phyloP scores from a whole-genome alignment of 2,113 vertebrate genomes.

The Acanthochromis polyacanthus region DNA sequence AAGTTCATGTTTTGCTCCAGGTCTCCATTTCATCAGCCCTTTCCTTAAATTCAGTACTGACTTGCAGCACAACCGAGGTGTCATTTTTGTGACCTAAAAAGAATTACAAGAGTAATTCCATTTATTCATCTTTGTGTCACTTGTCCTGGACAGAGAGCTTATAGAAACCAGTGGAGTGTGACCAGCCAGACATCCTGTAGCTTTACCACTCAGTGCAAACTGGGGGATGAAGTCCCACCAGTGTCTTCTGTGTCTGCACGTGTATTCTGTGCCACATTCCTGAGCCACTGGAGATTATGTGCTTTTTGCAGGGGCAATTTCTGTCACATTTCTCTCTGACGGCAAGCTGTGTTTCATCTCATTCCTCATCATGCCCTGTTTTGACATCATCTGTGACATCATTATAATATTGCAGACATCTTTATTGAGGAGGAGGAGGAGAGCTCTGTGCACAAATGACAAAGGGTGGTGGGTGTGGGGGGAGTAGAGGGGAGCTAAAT shows the following conservation, averaged over 20 bases:
- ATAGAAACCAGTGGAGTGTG: neutral
- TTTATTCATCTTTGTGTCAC: neutral
- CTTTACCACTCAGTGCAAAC: neutral
- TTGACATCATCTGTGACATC: neutral
- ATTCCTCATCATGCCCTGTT: neutral
- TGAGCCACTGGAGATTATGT: neutral
- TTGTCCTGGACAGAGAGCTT: neutral
- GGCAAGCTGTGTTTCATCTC: neutral
- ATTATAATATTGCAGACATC: conserved; percentile 6
- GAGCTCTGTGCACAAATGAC: conserved; percentile 11
- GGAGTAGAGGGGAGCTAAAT: conserved; percentile 10
- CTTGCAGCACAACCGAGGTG: neutral
- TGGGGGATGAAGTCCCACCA: neutral
- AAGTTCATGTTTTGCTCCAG: too few relatives aligned
- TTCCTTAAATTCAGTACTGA: neutral
- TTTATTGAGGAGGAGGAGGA: conserved; percentile 8
- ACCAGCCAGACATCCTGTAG: neutral
- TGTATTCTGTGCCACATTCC: neutral
- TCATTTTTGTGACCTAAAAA: too few relatives aligned
- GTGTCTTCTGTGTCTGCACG: neutral
- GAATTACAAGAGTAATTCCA: neutral
- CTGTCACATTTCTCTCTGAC: neutral
- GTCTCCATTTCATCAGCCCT: too few relatives aligned
- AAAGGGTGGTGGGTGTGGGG: conserved; percentile 11
- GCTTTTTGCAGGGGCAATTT: neutral